Evolutionary conservation across 2,888 invertebrate genomes (phyloP).

Genomic region (Tenthredo distinguenda): DNA sequence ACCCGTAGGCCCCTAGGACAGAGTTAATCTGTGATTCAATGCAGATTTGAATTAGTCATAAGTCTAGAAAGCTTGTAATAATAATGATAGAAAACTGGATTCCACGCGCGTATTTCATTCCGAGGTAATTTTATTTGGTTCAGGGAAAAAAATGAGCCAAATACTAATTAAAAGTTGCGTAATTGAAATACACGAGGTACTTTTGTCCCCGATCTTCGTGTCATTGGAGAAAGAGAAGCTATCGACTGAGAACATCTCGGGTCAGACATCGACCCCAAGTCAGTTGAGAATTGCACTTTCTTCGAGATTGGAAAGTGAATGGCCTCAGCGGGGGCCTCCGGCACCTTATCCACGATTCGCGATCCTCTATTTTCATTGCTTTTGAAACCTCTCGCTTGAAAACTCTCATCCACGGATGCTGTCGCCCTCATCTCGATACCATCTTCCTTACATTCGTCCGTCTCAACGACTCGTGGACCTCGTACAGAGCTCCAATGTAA

Average conservation of each 20-base stretch:
- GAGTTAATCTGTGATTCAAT: constrained; percentile 16
- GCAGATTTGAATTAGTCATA: constrained; percentile 17
- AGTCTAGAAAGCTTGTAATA: constrained; percentile 30
- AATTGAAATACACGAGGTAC: background rate
- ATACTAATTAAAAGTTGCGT: background rate
- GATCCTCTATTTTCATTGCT: constrained; percentile 5
- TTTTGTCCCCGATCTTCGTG: background rate
- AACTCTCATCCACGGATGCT: background rate
- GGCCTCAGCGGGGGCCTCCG: constrained; percentile 44
- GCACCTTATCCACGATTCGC: constrained; percentile 13
- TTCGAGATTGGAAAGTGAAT: constrained; percentile 65
- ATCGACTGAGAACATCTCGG: constrained; percentile 48
- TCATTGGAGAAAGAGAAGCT: background rate
- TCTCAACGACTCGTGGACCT: background rate
- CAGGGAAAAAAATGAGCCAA: background rate
- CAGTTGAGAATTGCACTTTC: constrained; percentile 63
- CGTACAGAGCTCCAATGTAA: background rate
- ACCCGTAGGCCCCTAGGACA: background rate
- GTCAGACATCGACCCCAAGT: constrained; percentile 58
- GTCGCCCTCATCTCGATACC: background rate
- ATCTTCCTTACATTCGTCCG: background rate
- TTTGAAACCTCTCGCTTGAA: constrained; percentile 5
- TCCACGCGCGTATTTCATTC: background rate
- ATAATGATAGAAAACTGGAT: constrained; percentile 7
- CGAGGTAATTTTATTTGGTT: background rate